phyloP scores from a whole-genome alignment of 1,140 invertebrate species.

The Papilio dardanus region DNA sequence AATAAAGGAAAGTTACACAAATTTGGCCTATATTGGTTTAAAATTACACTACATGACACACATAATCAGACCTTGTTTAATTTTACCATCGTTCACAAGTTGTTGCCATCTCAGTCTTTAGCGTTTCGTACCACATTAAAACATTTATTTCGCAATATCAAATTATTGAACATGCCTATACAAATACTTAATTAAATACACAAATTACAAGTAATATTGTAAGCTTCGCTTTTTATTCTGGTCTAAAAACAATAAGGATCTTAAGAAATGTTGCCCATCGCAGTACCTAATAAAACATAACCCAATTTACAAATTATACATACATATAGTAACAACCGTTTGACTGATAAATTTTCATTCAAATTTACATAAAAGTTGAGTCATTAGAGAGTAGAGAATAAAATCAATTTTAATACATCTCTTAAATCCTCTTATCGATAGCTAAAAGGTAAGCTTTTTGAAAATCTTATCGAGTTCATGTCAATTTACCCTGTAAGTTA shows the following conservation, averaged over 20 bases:
- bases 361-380: conserved; percentile 26
- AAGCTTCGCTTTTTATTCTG: conserved; percentile 29
- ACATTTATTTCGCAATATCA: conserved; percentile 37
- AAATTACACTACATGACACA: conserved; percentile 58
- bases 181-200: conserved; percentile 19
- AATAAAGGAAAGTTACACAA: conserved; percentile 31
- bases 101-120: conserved; percentile 78
- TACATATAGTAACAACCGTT: conserved; percentile 30
- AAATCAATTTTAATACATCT: conserved; percentile 33
- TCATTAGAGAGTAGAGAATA: conserved; percentile 29
- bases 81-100: conserved; percentile 68
- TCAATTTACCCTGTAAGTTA: conserved; percentile 77
- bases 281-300: conserved; percentile 6
- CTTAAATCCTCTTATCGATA: conserved; percentile 39
- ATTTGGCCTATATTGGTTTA: conserved; percentile 48
- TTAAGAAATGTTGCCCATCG: conserved; percentile 11
- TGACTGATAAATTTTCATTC: conserved; percentile 7
- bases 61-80: conserved; percentile 52
- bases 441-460: conserved; percentile 44
- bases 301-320: conserved; percentile 22
- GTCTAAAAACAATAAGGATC: conserved; percentile 22
- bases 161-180: conserved; percentile 19
- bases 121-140: conserved; percentile 54
- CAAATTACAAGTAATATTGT: background rate
- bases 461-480: conserved; percentile 47